phyloP scores from a whole-genome alignment of 2,113 vertebrate genomes.

The Pluvianellus socialis region DNA sequence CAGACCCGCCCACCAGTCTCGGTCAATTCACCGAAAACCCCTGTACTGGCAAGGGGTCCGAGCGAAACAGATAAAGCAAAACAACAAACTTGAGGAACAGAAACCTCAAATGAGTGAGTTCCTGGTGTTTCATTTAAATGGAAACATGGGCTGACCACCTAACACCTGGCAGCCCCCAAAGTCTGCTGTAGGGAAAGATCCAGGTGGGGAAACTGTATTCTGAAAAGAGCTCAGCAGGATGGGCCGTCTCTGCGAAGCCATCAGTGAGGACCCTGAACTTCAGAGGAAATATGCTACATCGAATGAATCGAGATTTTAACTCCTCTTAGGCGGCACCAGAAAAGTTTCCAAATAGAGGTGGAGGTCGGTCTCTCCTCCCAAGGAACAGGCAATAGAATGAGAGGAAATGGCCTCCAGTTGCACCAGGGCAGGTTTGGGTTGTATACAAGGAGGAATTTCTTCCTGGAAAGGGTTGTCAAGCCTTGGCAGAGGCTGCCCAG shows the following conservation, averaged over 20 bases:
- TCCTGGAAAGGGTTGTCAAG: too few species aligned
- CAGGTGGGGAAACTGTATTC: neutral
- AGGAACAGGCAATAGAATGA: too few species aligned
- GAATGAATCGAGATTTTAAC: neutral
- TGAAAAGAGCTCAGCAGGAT: neutral
- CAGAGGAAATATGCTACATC: fast-evolving
- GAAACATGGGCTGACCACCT: neutral
- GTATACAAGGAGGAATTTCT: too few species aligned
- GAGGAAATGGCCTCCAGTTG: too few species aligned
- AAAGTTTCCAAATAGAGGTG: too few species aligned
- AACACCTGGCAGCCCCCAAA: neutral
- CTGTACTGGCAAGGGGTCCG: neutral
- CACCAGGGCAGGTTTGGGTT: too few species aligned
- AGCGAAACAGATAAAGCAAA: neutral
- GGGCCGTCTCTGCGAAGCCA: neutral
- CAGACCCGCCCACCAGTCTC: neutral
- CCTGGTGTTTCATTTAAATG: neutral
- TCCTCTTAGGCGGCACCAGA: too few species aligned
- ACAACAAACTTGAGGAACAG: neutral
- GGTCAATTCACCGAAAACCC: neutral
- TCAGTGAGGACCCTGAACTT: fast-evolving
- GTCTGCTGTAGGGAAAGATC: neutral
- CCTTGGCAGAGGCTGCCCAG: too few species aligned
- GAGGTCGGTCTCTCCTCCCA: too few species aligned
- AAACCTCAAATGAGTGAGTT: neutral